These are phyloP conservation scores for Lophotis ruficrista DNA, from an alignment of 2,113 vertebrate species.

Conservation along the genomic window DNA sequence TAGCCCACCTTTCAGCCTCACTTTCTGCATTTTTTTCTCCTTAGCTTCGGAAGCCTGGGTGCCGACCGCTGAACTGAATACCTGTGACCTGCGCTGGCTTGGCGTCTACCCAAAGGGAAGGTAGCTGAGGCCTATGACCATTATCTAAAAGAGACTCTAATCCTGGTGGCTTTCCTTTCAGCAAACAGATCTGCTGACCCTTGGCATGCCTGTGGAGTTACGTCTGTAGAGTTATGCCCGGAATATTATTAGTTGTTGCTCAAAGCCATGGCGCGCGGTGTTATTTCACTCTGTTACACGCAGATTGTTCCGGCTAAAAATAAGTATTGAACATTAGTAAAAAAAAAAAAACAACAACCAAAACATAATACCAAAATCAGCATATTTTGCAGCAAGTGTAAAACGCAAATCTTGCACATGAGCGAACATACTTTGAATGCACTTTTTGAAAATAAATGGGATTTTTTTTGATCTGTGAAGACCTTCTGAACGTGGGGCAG, in stretches of 20 bases:
- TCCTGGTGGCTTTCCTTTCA: conserved; percentile 52
- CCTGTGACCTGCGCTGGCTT: neutral
- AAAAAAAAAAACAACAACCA: neutral
- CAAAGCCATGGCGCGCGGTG: neutral
- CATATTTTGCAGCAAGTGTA: neutral
- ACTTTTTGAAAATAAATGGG: neutral
- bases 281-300: conserved; percentile 47
- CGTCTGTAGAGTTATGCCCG: conserved; percentile 31
- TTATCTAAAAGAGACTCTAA: conserved; percentile 21
- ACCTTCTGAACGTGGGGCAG: neutral
- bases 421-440: neutral
- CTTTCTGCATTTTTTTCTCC: neutral
- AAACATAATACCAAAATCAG: neutral
- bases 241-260: conserved; percentile 61
- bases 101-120: neutral
- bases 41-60: neutral
- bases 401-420: neutral
- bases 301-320: conserved; percentile 43
- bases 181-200: conserved; percentile 63
- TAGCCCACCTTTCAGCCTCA: neutral
- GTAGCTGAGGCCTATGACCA: neutral
- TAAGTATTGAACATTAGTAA: conserved; percentile 30
- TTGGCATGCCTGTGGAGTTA: conserved; percentile 55
- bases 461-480: neutral
- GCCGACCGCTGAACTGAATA: fast-evolving